These are phyloP conservation scores for Limenitis camilla DNA, from an alignment of 2,888 invertebrate genomes.

Conservation along the genomic window DNA sequence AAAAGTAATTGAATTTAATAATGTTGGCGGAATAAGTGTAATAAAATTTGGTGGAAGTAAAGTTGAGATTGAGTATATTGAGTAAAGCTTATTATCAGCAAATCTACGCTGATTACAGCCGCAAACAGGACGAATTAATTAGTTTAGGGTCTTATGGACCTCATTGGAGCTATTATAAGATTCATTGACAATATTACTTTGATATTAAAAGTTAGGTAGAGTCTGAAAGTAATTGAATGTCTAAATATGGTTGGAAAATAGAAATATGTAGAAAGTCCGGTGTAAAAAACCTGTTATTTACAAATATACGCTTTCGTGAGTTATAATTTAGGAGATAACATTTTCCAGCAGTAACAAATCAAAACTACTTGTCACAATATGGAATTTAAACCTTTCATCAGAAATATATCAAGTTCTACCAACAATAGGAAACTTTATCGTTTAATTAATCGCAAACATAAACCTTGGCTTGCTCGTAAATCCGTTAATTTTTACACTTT, in stretches of 20 bases:
- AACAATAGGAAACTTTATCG: conserved; percentile 24
- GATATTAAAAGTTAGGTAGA: too few species aligned
- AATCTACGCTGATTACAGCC: conserved; percentile 60
- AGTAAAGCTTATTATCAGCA: conserved; percentile 31
- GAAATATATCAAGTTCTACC: conserved; percentile 16
- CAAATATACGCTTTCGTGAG: too few species aligned
- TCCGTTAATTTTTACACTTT: conserved; percentile 25
- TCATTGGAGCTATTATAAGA: conserved; percentile 7
- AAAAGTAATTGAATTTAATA: too few species aligned
- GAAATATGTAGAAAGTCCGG: too few species aligned
- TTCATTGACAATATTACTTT: too few species aligned
- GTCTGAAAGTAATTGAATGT: too few species aligned
- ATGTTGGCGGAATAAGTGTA: too few species aligned
- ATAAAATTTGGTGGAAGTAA: too few species aligned
- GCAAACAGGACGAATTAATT: conserved; percentile 68
- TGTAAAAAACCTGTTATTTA: too few species aligned
- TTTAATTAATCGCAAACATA: conserved; percentile 25
- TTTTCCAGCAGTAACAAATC: background rate
- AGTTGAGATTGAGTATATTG: conserved; percentile 38
- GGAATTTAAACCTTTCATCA: conserved; percentile 1
- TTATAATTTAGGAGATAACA: too few species aligned
- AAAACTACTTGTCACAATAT: background rate
- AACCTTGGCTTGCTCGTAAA: conserved; percentile 19
- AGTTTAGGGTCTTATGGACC: conserved; percentile 43
- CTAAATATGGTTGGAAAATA: too few species aligned